Evolutionary conservation across 2,888 invertebrate genomes (phyloP), one percentile per base, ranked within the genome.

Genomic region (Junonia oenone): DNA sequence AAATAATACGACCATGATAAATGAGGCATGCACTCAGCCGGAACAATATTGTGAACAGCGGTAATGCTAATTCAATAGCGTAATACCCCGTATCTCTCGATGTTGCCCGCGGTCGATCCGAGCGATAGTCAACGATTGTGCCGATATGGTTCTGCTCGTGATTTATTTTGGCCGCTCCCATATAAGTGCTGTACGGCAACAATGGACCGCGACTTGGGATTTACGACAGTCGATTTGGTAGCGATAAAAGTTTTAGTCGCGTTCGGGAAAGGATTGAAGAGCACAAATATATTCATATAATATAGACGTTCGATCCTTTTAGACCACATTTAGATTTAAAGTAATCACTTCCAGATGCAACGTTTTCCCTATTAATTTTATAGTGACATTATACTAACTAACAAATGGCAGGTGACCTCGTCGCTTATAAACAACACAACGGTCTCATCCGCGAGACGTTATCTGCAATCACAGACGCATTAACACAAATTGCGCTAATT

Each of bases 21-120:
- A 81, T 79, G 80, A 75, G 70, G 59, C 76, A 75, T 79, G 75
- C 69, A 59, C 66, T 63, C 61, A 68, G 63, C 59, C 63, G 64
- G 68, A 71, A 77, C 80, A 75, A 82, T 80, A 84, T 81, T 76
- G 72, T 67, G 75, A 81, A 83, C 84, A 86, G 76, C 71, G 80
- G 80, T 85, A 82, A 84, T 87, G 86, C 87, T 89, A 89, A 89
- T 88, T 88, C 86, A 83, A 86, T 82, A 81, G 81, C 81, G 83
- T 84, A 88, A 86, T 85, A 86, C 80, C 77, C 73, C 73, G 77
- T 81, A 86, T 84, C 82, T 65, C 56, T 69, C 73, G 76, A 72
- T 75, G 73, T 76, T 75, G 75, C 75, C 72, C 73, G 76, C 75
- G 70, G 78, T 61, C 76, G 78, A 79, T 81, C 76, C 83, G 79